Base-by-base conservation (phyloP, 2,888 invertebrate species). In the Geotrupes spiniger region DNA sequence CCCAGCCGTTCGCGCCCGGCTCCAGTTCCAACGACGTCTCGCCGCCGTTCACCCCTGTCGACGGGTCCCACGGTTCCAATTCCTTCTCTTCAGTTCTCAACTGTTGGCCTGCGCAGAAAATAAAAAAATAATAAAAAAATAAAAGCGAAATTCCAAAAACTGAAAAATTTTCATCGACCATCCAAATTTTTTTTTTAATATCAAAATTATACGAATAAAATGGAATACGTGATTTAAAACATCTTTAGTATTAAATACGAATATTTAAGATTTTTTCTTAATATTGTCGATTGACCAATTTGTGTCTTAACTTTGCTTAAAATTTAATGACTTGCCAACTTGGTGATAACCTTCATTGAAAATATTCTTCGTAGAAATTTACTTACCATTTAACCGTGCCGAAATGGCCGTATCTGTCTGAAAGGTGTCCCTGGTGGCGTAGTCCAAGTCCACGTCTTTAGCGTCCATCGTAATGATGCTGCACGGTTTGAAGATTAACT, bases 1-100 rank as follows among this genome's bases (percentile, higher is more conserved):
- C 92, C 97, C 98, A 98, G 49, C 97, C 97, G 77, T 94, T 94
- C 74, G 86, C 82, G 57, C 83, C 82, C 59, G 83, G 79, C 66
- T 89, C 89, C 48, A 89, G 72, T 61, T 88, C 88, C 57, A 81
- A 74, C 48, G 83, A 78, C 17, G 81, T 77, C 37, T 79, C 78
- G 63, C 79, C 53, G 2, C 62, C 60, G 17, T 61, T 57, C 9
- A 66, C 54, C 3, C 69, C 66, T 0, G 81, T 78, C 58, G 78
- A 75, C 9, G 78, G 78, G 68, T 91, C 91, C 95, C 95, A 95
- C 10, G 94, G 94, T 72, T 94, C 91, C 54, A 96, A 75, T 70
- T 91, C 89, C 56, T 86, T 87, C 68, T 89, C 87, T 51, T 84
- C 83, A n/a, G 76, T 64, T 47, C 40, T 49, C 17, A 54, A 50